Percentiles rank a stretch among this genome's conserved stretches.
phyloP scores from a whole-genome alignment of 2,797 vertebrate species.

The Phoxinus dragarum region DNA sequence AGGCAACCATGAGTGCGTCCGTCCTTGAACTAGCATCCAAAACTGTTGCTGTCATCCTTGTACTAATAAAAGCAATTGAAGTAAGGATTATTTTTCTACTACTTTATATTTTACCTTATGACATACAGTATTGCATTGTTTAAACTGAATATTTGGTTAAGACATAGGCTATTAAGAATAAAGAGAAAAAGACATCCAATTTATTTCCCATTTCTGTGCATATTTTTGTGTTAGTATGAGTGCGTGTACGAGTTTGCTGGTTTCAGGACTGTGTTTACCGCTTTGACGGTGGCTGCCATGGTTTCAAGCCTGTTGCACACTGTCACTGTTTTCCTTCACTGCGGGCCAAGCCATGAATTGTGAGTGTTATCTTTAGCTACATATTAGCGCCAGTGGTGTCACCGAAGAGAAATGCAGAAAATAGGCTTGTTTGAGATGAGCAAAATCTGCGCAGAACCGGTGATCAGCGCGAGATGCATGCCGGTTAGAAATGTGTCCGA shows the following conservation, averaged over 20 bases:
- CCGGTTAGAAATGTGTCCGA: too few species aligned
- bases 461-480: too few species aligned
- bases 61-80: constrained; percentile 21
- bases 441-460: too few species aligned
- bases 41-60: constrained; percentile 36
- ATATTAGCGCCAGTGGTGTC: background rate
- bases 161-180: background rate
- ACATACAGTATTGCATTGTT: background rate
- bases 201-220: background rate
- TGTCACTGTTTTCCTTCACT: constrained; percentile 22
- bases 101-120: background rate
- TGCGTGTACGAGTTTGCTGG: constrained; percentile 45
- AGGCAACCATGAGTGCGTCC: constrained; percentile 24
- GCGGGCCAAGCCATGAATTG: constrained; percentile 67
- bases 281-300: constrained; percentile 45
- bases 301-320: constrained; percentile 37
- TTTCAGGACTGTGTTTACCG: constrained; percentile 45
- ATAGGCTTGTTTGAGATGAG: too few species aligned
- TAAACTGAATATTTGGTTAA: background rate
- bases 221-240: background rate
- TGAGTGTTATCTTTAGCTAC: constrained; percentile 55
- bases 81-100: constrained; percentile 44
- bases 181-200: background rate
- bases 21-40: constrained; percentile 32
- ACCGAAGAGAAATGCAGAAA: too few species aligned